Evolutionary conservation across 2,113 vertebrate genomes (phyloP).

Genomic region (Alligator sinensis): DNA sequence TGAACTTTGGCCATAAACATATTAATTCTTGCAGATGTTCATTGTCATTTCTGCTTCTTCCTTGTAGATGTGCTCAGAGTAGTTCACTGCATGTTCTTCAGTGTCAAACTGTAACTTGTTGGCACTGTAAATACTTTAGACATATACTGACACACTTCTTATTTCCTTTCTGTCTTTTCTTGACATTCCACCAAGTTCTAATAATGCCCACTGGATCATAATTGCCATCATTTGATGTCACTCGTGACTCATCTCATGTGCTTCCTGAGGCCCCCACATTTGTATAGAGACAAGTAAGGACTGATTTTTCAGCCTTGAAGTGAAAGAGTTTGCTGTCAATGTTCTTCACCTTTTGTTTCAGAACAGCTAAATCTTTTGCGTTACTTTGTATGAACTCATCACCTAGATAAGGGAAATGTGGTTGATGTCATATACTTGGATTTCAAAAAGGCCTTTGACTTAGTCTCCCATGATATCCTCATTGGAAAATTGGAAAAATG

Average conservation of each 20-base stretch:
- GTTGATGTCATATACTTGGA: too few relatives aligned
- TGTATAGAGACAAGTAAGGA: not conserved
- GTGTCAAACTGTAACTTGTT: not conserved
- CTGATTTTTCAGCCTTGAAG: not conserved
- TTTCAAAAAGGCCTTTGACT: too few relatives aligned
- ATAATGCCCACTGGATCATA: not conserved
- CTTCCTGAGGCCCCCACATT: fast-evolving
- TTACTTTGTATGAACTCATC: not conserved
- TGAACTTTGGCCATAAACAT: not conserved
- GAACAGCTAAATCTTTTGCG: not conserved
- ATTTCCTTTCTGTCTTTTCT: not conserved
- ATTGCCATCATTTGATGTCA: not conserved
- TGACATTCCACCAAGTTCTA: not conserved
- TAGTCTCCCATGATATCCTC: too few relatives aligned
- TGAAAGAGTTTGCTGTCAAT: too few relatives aligned
- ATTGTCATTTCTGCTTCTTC: not conserved
- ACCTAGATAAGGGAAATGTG: too few relatives aligned
- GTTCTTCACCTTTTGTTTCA: not conserved
- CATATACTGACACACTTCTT: not conserved
- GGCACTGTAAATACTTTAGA: not conserved
- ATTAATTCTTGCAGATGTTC: conserved; percentile 7
- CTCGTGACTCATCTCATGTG: not conserved
- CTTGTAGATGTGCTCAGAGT: not conserved
- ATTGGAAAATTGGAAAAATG: too few relatives aligned
- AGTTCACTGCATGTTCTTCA: not conserved